These are phyloP conservation scores for Gisinianus flammeolus DNA, from an alignment of 2,888 invertebrate species.

Conservation along the genomic window DNA sequence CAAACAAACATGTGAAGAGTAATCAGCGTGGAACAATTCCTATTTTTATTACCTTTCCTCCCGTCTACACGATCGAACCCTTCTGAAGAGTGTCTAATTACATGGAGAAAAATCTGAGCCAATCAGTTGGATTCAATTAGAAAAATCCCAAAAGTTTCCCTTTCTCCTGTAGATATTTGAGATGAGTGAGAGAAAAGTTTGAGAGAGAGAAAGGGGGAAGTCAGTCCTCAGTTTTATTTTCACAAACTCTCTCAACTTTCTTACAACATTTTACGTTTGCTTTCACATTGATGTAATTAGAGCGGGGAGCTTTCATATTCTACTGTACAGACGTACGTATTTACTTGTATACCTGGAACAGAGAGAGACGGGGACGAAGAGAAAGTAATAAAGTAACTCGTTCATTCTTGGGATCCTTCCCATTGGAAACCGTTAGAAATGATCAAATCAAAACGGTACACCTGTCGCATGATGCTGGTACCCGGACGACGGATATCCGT, in stretches of 20 bases:
- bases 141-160: neutral
- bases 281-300: neutral
- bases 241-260: neutral
- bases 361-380: no score
- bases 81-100: neutral
- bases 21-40: neutral
- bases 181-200: neutral
- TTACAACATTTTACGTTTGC: neutral
- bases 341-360: no score
- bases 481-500: no score
- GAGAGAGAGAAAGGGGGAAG: no score
- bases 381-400: no score
- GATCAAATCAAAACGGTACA: no score
- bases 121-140: neutral
- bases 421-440: no score
- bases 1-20: neutral
- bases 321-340: no score
- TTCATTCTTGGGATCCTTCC: no score
- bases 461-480: no score
- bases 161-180: no score
- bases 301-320: neutral
- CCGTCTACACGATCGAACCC: neutral
- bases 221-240: neutral
- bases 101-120: neutral
- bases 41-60: neutral